Percentiles rank a stretch among this genome's conserved stretches.
Conservation (phyloP, 2,888 invertebrate species). For the Schizotus pectinicornis region DNA sequence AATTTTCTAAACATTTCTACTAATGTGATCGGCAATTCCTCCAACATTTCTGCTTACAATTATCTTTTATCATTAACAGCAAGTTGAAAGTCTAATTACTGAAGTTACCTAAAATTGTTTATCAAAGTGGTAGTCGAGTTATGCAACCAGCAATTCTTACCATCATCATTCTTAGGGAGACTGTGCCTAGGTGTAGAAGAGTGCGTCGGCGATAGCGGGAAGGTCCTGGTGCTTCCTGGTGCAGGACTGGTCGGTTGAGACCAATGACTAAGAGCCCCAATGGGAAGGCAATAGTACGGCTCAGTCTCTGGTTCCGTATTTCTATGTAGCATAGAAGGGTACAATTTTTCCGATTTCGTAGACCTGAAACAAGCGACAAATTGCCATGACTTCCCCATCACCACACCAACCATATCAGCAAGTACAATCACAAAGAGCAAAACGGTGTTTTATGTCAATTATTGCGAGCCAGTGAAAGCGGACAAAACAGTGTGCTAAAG, state of each 20-base stretch:
- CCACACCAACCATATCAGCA: neutral
- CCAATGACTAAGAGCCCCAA: constrained; percentile 68
- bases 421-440: constrained; percentile 6
- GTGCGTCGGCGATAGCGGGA: constrained; percentile 68
- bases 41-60: too few species aligned
- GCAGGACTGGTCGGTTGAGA: constrained; percentile 79
- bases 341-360: constrained; percentile 93
- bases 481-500: constrained; percentile 37
- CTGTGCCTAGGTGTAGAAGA: constrained; percentile 64
- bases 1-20: too few species aligned
- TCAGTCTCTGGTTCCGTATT: constrained; percentile 84
- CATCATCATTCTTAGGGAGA: constrained; percentile 72
- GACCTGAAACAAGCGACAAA: constrained; percentile 68
- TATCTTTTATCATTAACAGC: too few species aligned
- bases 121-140: too few species aligned
- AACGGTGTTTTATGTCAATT: constrained; percentile 9
- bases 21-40: too few species aligned
- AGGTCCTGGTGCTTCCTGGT: constrained; percentile 60
- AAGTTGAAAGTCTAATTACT: too few species aligned
- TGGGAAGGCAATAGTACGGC: constrained; percentile 85
- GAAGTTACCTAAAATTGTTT: too few species aligned
- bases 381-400: neutral
- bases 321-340: constrained; percentile 88
- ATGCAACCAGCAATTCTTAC: constrained; percentile 57
- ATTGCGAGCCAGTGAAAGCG: constrained; percentile 39